A percentile compares a stretch with the other conserved stretches of the same genome.
Evolutionary conservation across 2,797 vertebrate species (phyloP).

Genomic region (Manis pentadactyla): DNA sequence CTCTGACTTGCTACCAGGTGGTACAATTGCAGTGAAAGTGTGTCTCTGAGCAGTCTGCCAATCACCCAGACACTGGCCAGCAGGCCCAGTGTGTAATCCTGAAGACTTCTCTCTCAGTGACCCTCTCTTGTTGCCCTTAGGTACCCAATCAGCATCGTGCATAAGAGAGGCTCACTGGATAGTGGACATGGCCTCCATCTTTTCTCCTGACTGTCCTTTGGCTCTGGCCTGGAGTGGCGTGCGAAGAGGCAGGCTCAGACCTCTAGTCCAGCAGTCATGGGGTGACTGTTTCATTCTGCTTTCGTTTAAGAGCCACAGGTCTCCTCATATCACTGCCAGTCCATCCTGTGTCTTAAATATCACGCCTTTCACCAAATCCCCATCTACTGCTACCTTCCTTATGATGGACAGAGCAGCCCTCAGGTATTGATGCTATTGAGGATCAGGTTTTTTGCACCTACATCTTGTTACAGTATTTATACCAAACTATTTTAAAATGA

Average conservation of each 20-base stretch:
- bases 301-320: background rate
- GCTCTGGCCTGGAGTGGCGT: fast-evolving
- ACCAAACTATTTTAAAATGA: background rate
- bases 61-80: background rate
- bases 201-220: background rate
- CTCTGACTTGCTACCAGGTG: background rate
- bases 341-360: background rate
- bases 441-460: background rate
- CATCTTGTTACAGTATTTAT: background rate
- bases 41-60: background rate
- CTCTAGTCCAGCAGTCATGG: fast-evolving
- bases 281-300: background rate
- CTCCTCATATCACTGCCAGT: background rate
- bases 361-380: too few species aligned
- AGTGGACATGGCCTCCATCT: background rate
- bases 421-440: background rate
- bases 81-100: background rate
- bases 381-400: background rate
- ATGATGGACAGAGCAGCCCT: background rate
- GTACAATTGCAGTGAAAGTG: background rate
- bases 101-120: background rate
- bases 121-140: background rate
- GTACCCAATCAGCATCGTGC: background rate
- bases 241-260: background rate
- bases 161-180: background rate